These are phyloP conservation scores for Lagocephalus sceleratus DNA, from an alignment of 2,797 vertebrate species.

Conservation along the genomic window DNA sequence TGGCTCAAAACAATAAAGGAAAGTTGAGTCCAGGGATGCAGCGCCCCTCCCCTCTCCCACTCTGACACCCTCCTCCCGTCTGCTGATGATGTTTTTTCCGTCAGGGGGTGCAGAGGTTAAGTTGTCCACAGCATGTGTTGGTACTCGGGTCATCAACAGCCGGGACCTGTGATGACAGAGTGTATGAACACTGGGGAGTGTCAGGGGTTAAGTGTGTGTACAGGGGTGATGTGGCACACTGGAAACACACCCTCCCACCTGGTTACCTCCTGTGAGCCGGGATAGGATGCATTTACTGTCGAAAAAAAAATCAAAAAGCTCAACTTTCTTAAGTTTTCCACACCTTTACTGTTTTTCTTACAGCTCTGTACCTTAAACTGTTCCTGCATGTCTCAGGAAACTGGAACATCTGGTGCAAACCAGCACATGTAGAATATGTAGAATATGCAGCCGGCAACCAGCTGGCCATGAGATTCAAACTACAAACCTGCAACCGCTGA, in stretches of 20 bases:
- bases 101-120: conserved; percentile 64
- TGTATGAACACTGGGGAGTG: conserved; percentile 56
- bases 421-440: background rate
- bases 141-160: conserved; percentile 67
- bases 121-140: conserved; percentile 71
- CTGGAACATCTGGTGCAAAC: conserved; percentile 28
- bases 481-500: conserved; percentile 1
- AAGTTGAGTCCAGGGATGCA: no score
- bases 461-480: conserved; percentile 20
- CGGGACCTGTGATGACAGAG: conserved; percentile 66
- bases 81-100: conserved; percentile 54
- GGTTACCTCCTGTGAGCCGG: conserved; percentile 19
- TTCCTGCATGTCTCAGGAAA: conserved; percentile 1
- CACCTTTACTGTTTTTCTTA: no score
- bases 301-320: no score
- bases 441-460: conserved; percentile 7
- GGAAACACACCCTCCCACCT: conserved; percentile 41
- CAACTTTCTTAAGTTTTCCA: no score
- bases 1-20: no score
- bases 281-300: background rate
- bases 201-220: conserved; percentile 69
- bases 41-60: conserved; percentile 5
- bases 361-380: background rate
- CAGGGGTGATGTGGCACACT: conserved; percentile 27
- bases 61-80: conserved; percentile 17